These are phyloP conservation scores for Corvus cornix DNA, from an alignment of 2,113 vertebrate species.

Conservation along the genomic window DNA sequence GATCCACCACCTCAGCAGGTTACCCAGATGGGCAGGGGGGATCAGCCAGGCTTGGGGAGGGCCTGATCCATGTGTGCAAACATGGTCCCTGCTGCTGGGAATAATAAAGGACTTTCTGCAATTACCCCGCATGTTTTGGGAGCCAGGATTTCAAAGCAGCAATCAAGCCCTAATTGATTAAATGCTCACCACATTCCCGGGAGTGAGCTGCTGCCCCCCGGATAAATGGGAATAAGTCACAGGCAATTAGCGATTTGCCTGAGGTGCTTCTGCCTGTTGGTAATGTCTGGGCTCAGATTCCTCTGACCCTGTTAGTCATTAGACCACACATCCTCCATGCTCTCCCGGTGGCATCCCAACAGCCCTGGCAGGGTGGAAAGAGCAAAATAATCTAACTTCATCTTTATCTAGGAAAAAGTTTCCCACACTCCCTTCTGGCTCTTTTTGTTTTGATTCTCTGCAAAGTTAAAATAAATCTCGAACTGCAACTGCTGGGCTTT, in stretches of 20 bases:
- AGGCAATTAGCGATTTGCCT: conserved; percentile 23
- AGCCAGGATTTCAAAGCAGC: conserved; percentile 25
- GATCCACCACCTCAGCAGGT: background rate
- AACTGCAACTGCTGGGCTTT: background rate
- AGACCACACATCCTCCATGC: conserved; percentile 21
- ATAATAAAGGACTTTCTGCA: background rate
- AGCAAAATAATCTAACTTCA: background rate
- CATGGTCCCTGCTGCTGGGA: background rate
- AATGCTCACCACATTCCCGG: background rate
- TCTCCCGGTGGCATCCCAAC: background rate
- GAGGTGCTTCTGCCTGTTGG: background rate
- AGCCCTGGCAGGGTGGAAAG: background rate
- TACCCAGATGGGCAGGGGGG: background rate
- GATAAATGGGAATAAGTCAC: conserved; percentile 11
- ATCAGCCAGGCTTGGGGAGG: background rate
- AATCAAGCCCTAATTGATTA: conserved; percentile 17
- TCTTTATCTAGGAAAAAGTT: background rate
- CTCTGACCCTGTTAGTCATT: background rate
- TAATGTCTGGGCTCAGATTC: background rate
- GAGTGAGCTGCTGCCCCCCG: background rate
- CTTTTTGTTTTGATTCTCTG: conserved; percentile 15
- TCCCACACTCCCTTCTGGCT: conserved; percentile 33
- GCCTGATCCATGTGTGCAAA: background rate
- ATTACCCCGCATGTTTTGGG: background rate
- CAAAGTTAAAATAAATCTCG: conserved; percentile 33